Percentiles rank a stretch among this genome's conserved stretches.
phyloP scores from a whole-genome alignment of 2,113 vertebrate genomes.

The Notarius lentiginosus region DNA sequence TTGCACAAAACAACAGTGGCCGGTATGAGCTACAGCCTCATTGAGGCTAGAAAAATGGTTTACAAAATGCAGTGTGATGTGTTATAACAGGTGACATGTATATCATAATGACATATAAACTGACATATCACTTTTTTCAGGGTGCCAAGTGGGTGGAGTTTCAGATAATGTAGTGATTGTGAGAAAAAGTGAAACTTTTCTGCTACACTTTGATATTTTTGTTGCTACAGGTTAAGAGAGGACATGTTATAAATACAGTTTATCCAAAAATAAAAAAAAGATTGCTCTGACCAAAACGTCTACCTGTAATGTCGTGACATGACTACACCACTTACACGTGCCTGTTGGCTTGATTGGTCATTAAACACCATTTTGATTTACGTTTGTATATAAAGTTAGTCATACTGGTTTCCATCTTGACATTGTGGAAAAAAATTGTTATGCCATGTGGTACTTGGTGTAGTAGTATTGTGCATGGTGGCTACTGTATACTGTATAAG shows the following conservation, averaged over 20 bases:
- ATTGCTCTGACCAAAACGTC: background rate
- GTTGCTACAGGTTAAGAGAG: background rate
- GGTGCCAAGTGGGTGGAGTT: background rate
- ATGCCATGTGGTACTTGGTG: background rate
- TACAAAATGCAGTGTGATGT: background rate
- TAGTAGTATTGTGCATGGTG: constrained; percentile 3
- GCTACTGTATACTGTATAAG: background rate
- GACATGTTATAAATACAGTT: background rate
- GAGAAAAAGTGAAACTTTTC: background rate
- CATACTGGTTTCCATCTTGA: background rate
- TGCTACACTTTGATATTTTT: background rate
- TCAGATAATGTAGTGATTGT: background rate
- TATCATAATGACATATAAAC: background rate
- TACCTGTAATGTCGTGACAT: background rate
- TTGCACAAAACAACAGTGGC: no score
- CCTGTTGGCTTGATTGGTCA: background rate
- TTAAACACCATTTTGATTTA: background rate
- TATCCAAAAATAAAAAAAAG: background rate
- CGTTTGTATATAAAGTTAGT: background rate
- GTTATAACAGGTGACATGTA: background rate
- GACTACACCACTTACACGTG: background rate
- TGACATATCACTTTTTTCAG: background rate
- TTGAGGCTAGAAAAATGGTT: background rate
- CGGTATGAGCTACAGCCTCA: no score
- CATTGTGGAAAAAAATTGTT: background rate